Conservation (phyloP, 2,888 invertebrate species). For the Cephus pygmeus region DNA sequence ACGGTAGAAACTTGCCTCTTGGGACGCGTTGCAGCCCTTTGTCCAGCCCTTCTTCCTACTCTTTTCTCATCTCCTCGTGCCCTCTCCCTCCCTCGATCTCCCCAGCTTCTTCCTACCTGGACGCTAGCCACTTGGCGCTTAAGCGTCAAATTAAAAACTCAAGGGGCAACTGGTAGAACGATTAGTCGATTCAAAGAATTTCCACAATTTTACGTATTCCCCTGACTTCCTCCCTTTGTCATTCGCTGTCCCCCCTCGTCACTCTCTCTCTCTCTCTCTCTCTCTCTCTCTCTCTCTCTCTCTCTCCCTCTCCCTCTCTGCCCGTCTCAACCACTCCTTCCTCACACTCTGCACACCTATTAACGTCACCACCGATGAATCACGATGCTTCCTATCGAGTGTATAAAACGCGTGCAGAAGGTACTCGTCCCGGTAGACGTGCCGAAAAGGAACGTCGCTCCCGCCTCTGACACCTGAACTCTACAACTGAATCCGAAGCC, state of each 20-base stretch:
- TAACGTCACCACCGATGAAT: too few species aligned
- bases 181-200: conserved; percentile 32
- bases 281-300: conserved; percentile 6
- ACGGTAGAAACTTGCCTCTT: conserved; percentile 29
- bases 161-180: conserved; percentile 38
- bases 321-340: too few species aligned
- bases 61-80: conserved; percentile 19
- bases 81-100: conserved; percentile 1
- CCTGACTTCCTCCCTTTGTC: not conserved
- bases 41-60: conserved; percentile 31
- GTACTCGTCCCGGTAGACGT: not conserved
- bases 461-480: conserved; percentile 24
- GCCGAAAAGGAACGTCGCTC: conserved; percentile 11
- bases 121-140: conserved; percentile 44
- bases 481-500: conserved; percentile 21
- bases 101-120: conserved; percentile 18
- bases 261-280: too few species aligned
- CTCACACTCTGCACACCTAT: conserved; percentile 1
- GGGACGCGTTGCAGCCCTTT: conserved; percentile 41
- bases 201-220: conserved; percentile 10
- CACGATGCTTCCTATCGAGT: too few species aligned
- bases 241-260: not conserved
- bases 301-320: not conserved
- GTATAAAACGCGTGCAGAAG: not conserved
- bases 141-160: conserved; percentile 57